Evolutionary conservation across 2,797 vertebrate species (phyloP).

Genomic region (Sylvilagus floridanus): DNA sequence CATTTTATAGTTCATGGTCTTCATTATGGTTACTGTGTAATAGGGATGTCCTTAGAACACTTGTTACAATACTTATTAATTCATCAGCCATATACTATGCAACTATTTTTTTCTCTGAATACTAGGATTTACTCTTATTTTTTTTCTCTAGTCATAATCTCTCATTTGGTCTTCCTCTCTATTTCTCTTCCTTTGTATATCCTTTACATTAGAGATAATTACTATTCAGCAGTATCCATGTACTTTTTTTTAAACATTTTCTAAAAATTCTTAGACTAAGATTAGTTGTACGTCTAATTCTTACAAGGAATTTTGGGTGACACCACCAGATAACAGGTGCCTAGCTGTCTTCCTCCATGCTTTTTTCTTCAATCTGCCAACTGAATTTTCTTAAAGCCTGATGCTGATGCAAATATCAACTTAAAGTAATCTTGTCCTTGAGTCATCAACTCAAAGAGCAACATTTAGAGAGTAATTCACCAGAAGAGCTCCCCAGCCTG

Average conservation of each 20-base stretch:
- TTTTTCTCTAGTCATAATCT: background rate
- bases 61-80: background rate
- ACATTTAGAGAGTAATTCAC: background rate
- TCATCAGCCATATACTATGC: background rate
- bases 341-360: background rate
- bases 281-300: background rate
- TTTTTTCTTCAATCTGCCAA: background rate
- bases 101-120: background rate
- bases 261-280: background rate
- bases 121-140: background rate
- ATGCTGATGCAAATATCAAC: background rate
- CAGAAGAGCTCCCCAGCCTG: background rate
- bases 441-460: background rate
- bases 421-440: background rate
- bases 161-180: background rate
- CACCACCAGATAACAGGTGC: too few relatives aligned
- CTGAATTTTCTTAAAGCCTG: background rate
- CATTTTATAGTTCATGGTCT: background rate
- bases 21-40: background rate
- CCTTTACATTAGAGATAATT: background rate
- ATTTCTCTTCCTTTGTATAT: background rate
- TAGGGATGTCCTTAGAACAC: background rate
- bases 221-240: background rate
- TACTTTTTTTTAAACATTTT: background rate
- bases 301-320: background rate